Percentiles rank a stretch among this genome's conserved stretches.
Conservation (phyloP, 1,140 invertebrate genomes). For the Megalonaias nervosa region DNA sequence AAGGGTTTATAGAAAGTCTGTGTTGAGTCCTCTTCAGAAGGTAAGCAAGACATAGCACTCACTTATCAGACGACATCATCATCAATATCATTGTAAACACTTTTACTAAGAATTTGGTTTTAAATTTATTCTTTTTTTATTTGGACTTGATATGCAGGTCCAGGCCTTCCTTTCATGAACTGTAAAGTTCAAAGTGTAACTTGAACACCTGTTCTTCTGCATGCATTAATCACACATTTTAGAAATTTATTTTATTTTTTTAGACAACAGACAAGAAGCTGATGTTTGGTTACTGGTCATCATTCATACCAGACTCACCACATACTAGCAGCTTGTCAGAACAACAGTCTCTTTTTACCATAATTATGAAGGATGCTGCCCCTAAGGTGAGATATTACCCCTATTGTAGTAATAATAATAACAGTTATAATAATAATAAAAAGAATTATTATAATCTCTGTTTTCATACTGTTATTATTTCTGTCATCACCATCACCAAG, state of each 20-base stretch:
- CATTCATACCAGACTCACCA: conserved; percentile 75
- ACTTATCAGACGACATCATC: too few relatives aligned
- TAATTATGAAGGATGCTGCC: conserved; percentile 78
- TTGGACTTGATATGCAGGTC: neutral
- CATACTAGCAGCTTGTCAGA: conserved; percentile 46
- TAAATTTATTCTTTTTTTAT: neutral
- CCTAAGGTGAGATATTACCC: conserved; percentile 68
- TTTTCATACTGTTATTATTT: too few relatives aligned
- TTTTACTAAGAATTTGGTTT: neutral
- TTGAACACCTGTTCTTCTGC: neutral
- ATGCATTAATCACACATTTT: neutral
- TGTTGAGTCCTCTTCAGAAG: too few relatives aligned
- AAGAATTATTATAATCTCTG: too few relatives aligned
- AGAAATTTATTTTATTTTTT: conserved; percentile 20
- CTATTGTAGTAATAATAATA: too few relatives aligned
- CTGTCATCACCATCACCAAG: too few relatives aligned
- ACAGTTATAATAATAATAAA: too few relatives aligned
- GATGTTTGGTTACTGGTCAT: conserved; percentile 83
- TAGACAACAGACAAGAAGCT: conserved; percentile 74
- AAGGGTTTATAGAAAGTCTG: too few relatives aligned
- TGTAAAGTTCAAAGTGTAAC: too few relatives aligned
- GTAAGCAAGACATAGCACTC: too few relatives aligned
- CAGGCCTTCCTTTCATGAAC: neutral
- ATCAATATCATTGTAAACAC: too few relatives aligned
- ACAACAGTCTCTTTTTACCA: conserved; percentile 74